phyloP scores from a whole-genome alignment of 2,113 vertebrate genomes.

The Sander lucioperca region DNA sequence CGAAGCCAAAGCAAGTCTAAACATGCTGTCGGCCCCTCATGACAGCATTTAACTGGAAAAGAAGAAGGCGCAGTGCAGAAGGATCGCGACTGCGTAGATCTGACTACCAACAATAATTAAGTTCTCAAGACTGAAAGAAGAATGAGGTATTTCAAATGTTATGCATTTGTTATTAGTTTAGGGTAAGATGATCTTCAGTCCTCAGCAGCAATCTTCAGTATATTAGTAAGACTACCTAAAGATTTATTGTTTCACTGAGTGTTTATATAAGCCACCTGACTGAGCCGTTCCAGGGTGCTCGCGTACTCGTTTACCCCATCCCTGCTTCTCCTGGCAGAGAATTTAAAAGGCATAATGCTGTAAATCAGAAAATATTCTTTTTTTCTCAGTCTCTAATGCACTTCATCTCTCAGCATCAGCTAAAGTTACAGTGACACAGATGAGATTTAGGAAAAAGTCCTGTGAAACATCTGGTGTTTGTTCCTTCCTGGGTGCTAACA shows the following conservation, averaged over 20 bases:
- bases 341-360: slow-evolving; percentile 54
- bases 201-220: slow-evolving; percentile 36
- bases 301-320: slow-evolving; percentile 6
- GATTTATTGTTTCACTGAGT: slow-evolving; percentile 54
- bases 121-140: neutral
- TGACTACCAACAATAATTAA: slow-evolving; percentile 27
- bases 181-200: slow-evolving; percentile 29
- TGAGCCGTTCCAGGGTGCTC: slow-evolving; percentile 31
- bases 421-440: slow-evolving; percentile 47
- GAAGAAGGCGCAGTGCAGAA: neutral
- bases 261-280: slow-evolving; percentile 61
- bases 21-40: neutral
- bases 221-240: slow-evolving; percentile 36
- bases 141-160: neutral
- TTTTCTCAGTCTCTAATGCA: slow-evolving; percentile 53
- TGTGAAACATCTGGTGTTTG: slow-evolving; percentile 54
- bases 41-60: neutral
- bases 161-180: neutral
- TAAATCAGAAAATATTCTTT: slow-evolving; percentile 69
- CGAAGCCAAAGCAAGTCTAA: neutral
- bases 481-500: slow-evolving; percentile 11
- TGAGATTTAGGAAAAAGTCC: slow-evolving; percentile 16
- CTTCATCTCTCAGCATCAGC: slow-evolving; percentile 64
- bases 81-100: no score
- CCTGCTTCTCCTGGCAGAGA: slow-evolving; percentile 40